Evolutionary conservation across 2,888 invertebrate genomes (phyloP).

Genomic region (Creontiades dilutus): DNA sequence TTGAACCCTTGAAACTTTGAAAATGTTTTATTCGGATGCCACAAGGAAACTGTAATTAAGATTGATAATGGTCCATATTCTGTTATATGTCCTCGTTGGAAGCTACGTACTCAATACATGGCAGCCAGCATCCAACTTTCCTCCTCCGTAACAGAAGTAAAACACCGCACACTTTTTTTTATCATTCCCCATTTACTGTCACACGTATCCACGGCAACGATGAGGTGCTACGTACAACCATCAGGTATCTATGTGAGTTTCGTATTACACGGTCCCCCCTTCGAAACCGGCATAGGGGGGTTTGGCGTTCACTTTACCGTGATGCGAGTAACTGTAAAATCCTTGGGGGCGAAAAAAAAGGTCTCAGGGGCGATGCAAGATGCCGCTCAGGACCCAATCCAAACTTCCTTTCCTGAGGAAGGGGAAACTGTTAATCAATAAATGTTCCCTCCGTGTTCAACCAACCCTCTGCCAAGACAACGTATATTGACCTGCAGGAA

Average conservation of each 20-base stretch:
- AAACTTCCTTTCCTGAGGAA: conserved; percentile 25
- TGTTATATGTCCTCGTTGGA: no score
- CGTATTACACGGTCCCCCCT: conserved; percentile 1
- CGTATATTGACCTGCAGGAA: conserved; percentile 35
- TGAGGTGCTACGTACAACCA: conserved; percentile 9
- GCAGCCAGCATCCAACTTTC: no score
- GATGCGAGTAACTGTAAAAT: conserved; percentile 32
- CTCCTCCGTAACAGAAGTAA: neutral
- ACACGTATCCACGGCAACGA: conserved; percentile 13
- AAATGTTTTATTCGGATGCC: no score
- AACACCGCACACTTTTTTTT: neutral
- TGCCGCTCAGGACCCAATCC: conserved; percentile 42
- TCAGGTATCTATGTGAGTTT: neutral
- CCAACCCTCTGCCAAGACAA: conserved; percentile 32
- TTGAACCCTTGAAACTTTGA: no score
- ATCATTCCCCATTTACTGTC: neutral
- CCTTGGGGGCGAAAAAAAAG: conserved; percentile 14
- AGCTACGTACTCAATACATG: no score
- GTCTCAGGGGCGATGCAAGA: conserved; percentile 30
- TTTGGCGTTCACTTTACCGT: neutral
- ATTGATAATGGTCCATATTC: no score
- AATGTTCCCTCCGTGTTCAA: conserved; percentile 38
- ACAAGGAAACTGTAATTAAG: no score
- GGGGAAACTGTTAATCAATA: conserved; percentile 55
- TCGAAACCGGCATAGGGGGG: neutral